Conservation (phyloP, 2,113 vertebrate genomes). For the Hepsetus odoe region DNA sequence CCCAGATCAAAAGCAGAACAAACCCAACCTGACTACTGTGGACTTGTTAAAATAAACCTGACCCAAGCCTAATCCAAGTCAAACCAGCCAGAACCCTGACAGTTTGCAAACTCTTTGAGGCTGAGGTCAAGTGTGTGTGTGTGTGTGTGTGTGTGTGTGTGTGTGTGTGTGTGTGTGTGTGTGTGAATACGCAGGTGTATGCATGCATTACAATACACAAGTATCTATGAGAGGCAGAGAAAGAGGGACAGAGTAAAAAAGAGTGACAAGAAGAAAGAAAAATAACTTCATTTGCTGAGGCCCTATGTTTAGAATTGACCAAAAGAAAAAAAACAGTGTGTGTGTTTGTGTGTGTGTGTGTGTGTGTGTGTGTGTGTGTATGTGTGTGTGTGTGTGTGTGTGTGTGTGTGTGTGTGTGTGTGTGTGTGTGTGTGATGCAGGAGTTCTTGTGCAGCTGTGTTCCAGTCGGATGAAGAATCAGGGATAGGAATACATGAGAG, state of each 20-base stretch:
- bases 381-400: not conserved
- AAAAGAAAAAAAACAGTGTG: not conserved
- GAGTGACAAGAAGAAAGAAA: not conserved
- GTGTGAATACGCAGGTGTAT: no score
- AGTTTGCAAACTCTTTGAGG: no score
- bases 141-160: no score
- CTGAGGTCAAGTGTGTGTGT: no score
- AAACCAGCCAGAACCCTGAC: no score
- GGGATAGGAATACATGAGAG: conserved; percentile 11
- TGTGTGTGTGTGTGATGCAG: not conserved
- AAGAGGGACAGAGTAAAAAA: not conserved
- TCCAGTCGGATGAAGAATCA: conserved; percentile 20
- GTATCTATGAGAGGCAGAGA: no score
- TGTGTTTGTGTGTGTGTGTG: not conserved
- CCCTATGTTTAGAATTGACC: not conserved
- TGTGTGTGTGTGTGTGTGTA: not conserved
- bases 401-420: not conserved
- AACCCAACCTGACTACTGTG: no score
- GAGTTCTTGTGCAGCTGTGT: conserved; percentile 40
- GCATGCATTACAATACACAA: no score
- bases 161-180: no score
- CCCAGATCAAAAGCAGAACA: no score
- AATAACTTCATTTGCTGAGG: not conserved
- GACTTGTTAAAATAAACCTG: no score
- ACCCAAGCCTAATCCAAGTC: no score